A percentile compares a stretch with the other conserved stretches of the same genome.
Evolutionary conservation across 2,888 invertebrate genomes (phyloP).

Genomic region (Pinctada fucata): DNA sequence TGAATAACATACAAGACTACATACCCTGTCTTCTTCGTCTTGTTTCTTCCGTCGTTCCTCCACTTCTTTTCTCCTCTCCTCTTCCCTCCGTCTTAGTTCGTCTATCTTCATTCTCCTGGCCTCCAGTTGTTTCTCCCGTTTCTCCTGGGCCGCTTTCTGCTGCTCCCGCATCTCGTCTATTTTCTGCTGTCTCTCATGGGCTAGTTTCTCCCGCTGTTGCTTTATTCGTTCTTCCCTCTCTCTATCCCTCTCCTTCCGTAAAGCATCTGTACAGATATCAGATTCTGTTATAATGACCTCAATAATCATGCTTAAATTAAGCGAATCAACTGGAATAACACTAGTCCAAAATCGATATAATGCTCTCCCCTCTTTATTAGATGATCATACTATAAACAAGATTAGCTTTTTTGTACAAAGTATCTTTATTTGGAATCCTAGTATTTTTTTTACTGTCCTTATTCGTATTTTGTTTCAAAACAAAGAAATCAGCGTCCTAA

Average conservation of each 20-base stretch:
- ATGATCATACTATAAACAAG: not conserved
- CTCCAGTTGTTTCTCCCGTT: slow-evolving; percentile 68
- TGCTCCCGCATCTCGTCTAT: slow-evolving; percentile 69
- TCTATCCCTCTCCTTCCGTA: slow-evolving; percentile 59
- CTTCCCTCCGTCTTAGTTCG: slow-evolving; percentile 65
- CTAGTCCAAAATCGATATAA: not conserved
- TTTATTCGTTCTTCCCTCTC: slow-evolving; percentile 68
- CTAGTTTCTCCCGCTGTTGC: slow-evolving; percentile 60
- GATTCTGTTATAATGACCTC: slow-evolving; percentile 25
- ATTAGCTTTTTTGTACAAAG: not conserved
- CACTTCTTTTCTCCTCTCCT: slow-evolving; percentile 66
- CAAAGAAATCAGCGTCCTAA: not conserved
- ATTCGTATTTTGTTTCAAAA: not conserved
- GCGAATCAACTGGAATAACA: not conserved
- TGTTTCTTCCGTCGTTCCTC: slow-evolving; percentile 65
- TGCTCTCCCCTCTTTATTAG: not conserved
- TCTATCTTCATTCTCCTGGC: slow-evolving; percentile 67
- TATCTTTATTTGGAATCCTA: no score
- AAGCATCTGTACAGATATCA: slow-evolving; percentile 22
- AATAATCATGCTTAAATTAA: slow-evolving; percentile 24
- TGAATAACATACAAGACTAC: not conserved
- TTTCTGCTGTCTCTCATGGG: slow-evolving; percentile 65
- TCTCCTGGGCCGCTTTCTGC: slow-evolving; percentile 68
- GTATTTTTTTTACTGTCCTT: not conserved
- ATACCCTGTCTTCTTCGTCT: slow-evolving; percentile 66